A percentile compares a stretch with the other conserved stretches of the same genome.
phyloP scores from a whole-genome alignment of 2,113 vertebrate genomes.

The Polypterus bichir region DNA sequence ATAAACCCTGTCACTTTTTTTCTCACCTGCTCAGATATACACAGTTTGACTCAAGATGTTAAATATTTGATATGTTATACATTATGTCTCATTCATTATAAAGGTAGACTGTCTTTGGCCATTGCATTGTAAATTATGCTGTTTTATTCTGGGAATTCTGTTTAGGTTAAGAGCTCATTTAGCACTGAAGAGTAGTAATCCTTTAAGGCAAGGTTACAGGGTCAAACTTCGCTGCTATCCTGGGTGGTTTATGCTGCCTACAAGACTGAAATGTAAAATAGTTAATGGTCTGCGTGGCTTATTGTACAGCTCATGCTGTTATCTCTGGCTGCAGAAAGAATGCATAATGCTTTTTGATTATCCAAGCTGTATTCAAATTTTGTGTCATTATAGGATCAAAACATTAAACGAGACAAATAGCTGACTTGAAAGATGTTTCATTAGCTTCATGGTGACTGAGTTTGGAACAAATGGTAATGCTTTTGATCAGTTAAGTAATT shows the following conservation, averaged over 20 bases:
- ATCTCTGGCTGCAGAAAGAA: constrained; percentile 11
- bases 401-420: background rate
- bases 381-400: background rate
- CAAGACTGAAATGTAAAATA: background rate
- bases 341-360: constrained; percentile 6
- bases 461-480: background rate
- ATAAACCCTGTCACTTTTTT: too few relatives aligned
- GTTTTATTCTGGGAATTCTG: background rate
- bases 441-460: background rate
- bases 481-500: constrained; percentile 7
- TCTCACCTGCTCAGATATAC: too few relatives aligned
- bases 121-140: too few relatives aligned
- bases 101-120: too few relatives aligned
- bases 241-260: background rate
- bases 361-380: background rate
- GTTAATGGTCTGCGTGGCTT: background rate
- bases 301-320: constrained; percentile 12
- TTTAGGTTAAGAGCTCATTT: background rate
- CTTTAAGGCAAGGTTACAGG: background rate
- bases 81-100: too few relatives aligned
- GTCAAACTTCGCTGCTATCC: background rate
- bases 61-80: too few relatives aligned
- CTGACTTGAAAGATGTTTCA: constrained; percentile 1
- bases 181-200: background rate
- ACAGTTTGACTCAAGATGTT: too few relatives aligned